Percentiles rank a stretch among this genome's conserved stretches.
Conservation (phyloP, 1,140 invertebrate species). For the Yoshiicerus persimilis region DNA sequence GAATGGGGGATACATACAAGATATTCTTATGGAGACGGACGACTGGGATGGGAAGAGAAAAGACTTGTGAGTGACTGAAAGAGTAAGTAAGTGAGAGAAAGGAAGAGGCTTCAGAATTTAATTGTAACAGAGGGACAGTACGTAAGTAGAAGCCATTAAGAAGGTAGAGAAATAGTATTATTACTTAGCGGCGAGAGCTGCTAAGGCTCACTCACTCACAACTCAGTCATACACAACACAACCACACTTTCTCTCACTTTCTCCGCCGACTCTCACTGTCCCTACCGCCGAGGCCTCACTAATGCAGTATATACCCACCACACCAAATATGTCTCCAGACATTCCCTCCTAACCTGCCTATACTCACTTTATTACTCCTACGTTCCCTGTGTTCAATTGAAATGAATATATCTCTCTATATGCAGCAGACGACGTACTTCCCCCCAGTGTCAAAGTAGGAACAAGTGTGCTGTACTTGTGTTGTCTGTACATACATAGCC, state of each 20-base stretch:
- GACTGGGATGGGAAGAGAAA: not conserved
- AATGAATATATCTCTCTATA: too few species aligned
- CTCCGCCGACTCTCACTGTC: not conserved
- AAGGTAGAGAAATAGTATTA: not conserved
- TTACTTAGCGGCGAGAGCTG: not conserved
- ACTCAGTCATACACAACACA: not conserved
- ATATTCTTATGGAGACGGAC: not conserved
- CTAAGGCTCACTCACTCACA: not conserved
- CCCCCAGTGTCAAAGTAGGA: too few species aligned
- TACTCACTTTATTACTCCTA: too few species aligned
- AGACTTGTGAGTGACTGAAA: not conserved
- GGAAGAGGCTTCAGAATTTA: constrained; percentile 10
- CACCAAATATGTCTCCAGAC: too few species aligned
- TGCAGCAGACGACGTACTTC: too few species aligned
- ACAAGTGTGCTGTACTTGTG: too few species aligned
- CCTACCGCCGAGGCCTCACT: too few species aligned
- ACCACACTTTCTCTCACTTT: not conserved
- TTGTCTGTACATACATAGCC: too few species aligned
- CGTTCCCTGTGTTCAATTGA: too few species aligned
- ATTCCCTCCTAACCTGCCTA: too few species aligned
- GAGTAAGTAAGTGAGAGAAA: not conserved
- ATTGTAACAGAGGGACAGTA: constrained; percentile 12
- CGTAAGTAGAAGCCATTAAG: constrained; percentile 9
- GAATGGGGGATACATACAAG: not conserved
- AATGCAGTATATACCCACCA: too few species aligned